Percentiles rank a stretch among this genome's conserved stretches.
Conservation (phyloP, 2,797 vertebrate species). For the Poliocrania exsul region DNA sequence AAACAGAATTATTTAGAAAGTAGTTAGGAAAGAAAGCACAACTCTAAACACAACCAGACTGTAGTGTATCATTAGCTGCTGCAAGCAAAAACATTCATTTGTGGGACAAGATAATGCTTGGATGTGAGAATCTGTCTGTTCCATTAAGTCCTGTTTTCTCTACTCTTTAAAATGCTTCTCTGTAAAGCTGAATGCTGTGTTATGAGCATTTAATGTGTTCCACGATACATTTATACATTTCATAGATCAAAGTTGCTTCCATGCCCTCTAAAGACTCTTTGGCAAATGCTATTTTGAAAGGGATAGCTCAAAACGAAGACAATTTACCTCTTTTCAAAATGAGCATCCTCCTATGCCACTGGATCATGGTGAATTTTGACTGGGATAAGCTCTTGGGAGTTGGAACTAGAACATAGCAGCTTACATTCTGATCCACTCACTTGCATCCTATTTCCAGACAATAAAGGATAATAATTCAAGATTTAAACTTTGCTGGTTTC, state of each 20-base stretch:
- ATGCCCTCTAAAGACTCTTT: background rate
- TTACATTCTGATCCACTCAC: background rate
- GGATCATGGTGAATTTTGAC: background rate
- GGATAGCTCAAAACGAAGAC: background rate
- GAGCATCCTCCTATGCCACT: background rate
- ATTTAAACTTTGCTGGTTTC: constrained; percentile 27
- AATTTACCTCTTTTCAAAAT: background rate
- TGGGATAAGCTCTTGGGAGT: background rate
- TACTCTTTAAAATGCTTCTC: background rate
- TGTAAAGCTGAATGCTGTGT: background rate
- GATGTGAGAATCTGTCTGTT: background rate
- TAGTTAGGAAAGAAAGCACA: constrained; percentile 54
- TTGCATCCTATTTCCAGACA: constrained; percentile 18
- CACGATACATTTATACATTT: background rate
- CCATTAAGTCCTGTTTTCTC: background rate
- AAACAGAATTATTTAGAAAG: constrained; percentile 57
- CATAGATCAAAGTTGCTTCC: background rate
- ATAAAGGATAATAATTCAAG: constrained; percentile 24
- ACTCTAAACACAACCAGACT: background rate
- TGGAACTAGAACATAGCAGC: background rate
- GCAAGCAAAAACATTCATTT: background rate
- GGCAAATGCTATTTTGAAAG: background rate
- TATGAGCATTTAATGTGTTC: background rate
- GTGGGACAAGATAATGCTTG: background rate
- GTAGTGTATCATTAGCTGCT: background rate